A percentile compares a stretch with the other conserved stretches of the same genome.
These are phyloP conservation scores for Griposia aprilina DNA, from an alignment of 2,888 invertebrate genomes.

Conservation along the genomic window DNA sequence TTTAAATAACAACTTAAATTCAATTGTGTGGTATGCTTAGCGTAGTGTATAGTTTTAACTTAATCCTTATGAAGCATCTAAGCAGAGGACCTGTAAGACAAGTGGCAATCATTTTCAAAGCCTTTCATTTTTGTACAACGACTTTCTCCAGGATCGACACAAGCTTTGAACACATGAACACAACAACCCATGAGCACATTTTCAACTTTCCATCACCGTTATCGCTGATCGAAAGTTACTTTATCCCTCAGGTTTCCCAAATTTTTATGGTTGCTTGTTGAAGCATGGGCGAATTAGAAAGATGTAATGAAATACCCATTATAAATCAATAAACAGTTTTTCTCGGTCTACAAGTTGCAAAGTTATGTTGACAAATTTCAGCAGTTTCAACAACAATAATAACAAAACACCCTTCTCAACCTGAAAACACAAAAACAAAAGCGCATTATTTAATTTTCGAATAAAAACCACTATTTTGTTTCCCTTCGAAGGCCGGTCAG, in stretches of 20 bases:
- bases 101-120: neutral
- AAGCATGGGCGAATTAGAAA: neutral
- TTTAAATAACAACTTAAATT: no score
- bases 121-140: neutral
- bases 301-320: neutral
- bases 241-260: neutral
- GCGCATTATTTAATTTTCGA: neutral
- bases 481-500: constrained; percentile 24
- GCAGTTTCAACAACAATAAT: neutral
- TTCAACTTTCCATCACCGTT: neutral
- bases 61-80: no score
- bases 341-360: neutral
- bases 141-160: neutral
- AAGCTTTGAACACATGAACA: no score
- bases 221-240: neutral
- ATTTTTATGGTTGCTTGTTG: neutral
- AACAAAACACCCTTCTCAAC: neutral
- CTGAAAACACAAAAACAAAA: constrained; percentile 1
- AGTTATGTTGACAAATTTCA: neutral
- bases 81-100: neutral
- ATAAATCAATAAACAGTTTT: neutral
- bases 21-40: neutral
- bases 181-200: no score
- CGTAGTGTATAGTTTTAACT: neutral
- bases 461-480: constrained; percentile 1